Conservation (phyloP, 1,140 invertebrate genomes). For the Acyrthosiphon pisum region DNA sequence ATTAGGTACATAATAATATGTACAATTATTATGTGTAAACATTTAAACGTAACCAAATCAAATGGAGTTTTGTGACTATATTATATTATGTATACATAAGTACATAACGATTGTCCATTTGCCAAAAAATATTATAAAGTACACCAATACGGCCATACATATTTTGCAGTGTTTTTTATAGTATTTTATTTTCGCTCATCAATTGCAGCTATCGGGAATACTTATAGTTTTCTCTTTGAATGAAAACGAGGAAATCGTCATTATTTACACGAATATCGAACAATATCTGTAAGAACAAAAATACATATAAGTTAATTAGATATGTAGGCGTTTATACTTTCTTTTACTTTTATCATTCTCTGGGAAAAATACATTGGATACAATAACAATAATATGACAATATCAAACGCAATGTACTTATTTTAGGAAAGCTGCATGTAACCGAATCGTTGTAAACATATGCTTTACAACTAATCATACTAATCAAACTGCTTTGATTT, state of each 20-base stretch:
- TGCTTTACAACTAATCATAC: conserved; percentile 53
- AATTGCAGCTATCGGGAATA: not conserved
- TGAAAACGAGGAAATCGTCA: not conserved
- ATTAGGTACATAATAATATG: too few species aligned
- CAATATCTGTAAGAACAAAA: not conserved
- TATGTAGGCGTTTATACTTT: not conserved
- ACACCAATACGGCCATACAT: too few species aligned
- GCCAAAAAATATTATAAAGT: not conserved
- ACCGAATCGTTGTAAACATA: conserved; percentile 30
- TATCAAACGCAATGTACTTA: not conserved
- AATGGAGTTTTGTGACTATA: not conserved
- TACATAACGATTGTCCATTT: not conserved
- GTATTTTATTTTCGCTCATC: not conserved
- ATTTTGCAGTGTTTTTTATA: not conserved
- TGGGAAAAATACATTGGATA: not conserved
- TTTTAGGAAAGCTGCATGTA: not conserved
- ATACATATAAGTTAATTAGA: not conserved
- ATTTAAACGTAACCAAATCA: not conserved
- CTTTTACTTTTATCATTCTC: not conserved
- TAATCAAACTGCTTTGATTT: conserved; percentile 42
- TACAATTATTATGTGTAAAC: too few species aligned
- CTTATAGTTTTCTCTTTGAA: not conserved
- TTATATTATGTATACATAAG: not conserved
- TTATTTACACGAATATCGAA: not conserved
- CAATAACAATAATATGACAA: not conserved